These are phyloP conservation scores for Anastrepha ludens DNA, from an alignment of 1,140 invertebrate species.

Conservation along the genomic window DNA sequence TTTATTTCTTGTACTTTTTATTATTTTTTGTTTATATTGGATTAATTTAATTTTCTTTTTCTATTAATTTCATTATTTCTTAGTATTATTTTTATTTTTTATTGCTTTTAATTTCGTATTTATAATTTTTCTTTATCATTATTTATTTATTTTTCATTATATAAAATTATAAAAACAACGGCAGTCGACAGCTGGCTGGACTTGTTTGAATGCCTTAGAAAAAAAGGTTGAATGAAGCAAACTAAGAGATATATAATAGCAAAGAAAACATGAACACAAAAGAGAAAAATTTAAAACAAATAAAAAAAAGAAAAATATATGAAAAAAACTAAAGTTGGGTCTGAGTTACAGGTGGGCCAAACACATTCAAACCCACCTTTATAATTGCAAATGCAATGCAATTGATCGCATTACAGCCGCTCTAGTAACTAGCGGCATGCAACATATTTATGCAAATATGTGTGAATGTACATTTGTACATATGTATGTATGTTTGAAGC, in stretches of 20 bases:
- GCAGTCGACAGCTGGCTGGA: not conserved
- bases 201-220: constrained; percentile 23
- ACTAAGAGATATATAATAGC: not conserved
- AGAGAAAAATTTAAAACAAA: not conserved
- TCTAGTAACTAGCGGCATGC: constrained; percentile 50
- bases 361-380: not conserved
- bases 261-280: not conserved
- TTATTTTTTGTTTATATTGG: not conserved
- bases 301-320: not conserved
- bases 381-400: not conserved
- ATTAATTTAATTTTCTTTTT: too few relatives aligned
- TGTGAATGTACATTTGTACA: not conserved
- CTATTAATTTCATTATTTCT: too few relatives aligned
- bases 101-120: not conserved
- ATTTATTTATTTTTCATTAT: too few relatives aligned
- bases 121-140: not conserved
- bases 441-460: not conserved
- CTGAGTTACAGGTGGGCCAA: constrained; percentile 44
- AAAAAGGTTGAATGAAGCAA: not conserved
- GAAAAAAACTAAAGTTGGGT: constrained; percentile 1
- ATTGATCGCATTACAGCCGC: constrained; percentile 51
- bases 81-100: not conserved
- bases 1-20: not conserved
- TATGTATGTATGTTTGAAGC: not conserved
- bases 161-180: not conserved